Evolutionary conservation across 2,113 vertebrate species (phyloP).

Genomic region (Taurulus bubalis): DNA sequence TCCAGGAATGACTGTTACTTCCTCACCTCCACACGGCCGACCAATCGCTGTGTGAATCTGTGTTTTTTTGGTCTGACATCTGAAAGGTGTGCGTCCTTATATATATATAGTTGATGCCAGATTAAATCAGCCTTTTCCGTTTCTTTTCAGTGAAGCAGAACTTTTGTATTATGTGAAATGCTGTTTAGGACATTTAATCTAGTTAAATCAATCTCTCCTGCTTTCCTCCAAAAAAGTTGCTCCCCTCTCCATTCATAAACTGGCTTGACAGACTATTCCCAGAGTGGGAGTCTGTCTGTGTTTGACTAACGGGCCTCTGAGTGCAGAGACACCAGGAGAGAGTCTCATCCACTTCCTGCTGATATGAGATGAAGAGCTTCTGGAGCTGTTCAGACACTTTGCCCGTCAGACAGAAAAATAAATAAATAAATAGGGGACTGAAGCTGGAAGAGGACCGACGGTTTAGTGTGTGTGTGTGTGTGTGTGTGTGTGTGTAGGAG

Average conservation of each 20-base stretch:
- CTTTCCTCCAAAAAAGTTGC: background rate
- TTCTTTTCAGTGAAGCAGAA: background rate
- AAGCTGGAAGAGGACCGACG: slow-evolving; percentile 29
- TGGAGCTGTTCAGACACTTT: slow-evolving; percentile 32
- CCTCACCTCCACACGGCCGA: background rate
- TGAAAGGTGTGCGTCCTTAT: too few species aligned
- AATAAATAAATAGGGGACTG: background rate
- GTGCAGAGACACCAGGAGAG: slow-evolving; percentile 16
- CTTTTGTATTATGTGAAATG: background rate
- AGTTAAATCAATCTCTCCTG: background rate
- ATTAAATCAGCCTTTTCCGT: too few species aligned
- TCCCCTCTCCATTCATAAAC: slow-evolving; percentile 15
- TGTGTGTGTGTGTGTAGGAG: slow-evolving; percentile 23
- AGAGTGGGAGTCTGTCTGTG: background rate
- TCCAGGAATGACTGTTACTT: background rate
- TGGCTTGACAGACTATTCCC: slow-evolving; percentile 2
- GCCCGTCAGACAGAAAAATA: slow-evolving; percentile 18
- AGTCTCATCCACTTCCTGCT: slow-evolving; percentile 35
- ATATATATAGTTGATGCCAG: too few species aligned
- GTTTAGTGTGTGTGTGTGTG: slow-evolving; percentile 37
- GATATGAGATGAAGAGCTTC: slow-evolving; percentile 48
- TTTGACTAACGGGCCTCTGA: slow-evolving; percentile 1
- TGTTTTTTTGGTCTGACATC: too few species aligned
- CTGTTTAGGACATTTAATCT: background rate
- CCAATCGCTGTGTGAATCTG: background rate